These are phyloP conservation scores for Xestia sexstrigata DNA, from an alignment of 2,888 invertebrate genomes.

Conservation along the genomic window DNA sequence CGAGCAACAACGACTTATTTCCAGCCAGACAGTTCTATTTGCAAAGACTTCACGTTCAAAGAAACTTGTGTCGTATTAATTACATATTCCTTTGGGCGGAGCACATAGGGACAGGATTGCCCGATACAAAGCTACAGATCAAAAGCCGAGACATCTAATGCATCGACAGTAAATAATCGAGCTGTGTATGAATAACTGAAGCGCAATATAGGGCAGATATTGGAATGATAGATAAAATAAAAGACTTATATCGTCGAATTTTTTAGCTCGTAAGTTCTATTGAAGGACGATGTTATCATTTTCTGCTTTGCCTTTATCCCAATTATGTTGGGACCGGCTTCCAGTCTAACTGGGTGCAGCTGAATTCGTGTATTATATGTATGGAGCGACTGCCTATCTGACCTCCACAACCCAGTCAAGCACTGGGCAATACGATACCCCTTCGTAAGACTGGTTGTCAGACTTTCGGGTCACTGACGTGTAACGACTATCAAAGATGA, in stretches of 20 bases:
- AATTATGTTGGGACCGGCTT: no score
- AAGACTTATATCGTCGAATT: neutral
- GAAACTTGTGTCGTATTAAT: slow-evolving; percentile 17
- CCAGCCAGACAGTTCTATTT: neutral
- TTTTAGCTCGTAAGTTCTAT: neutral
- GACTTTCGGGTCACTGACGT: no score
- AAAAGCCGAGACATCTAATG: slow-evolving; percentile 1
- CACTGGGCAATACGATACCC: no score
- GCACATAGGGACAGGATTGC: neutral
- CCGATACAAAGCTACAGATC: slow-evolving; percentile 23
- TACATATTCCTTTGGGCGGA: slow-evolving; percentile 24
- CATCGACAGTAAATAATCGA: slow-evolving; percentile 5
- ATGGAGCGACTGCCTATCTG: no score
- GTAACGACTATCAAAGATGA: no score
- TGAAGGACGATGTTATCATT: neutral
- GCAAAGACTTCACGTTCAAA: neutral
- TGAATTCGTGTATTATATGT: no score
- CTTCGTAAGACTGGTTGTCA: no score
- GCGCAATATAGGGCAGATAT: neutral
- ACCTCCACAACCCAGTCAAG: no score
- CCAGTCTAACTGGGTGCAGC: no score
- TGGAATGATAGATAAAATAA: neutral
- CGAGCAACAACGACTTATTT: neutral
- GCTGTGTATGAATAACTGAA: slow-evolving; percentile 3
- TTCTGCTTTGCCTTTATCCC: no score